These are phyloP conservation scores for Lepidostoma basale DNA, from an alignment of 1,140 invertebrate species.

Conservation along the genomic window DNA sequence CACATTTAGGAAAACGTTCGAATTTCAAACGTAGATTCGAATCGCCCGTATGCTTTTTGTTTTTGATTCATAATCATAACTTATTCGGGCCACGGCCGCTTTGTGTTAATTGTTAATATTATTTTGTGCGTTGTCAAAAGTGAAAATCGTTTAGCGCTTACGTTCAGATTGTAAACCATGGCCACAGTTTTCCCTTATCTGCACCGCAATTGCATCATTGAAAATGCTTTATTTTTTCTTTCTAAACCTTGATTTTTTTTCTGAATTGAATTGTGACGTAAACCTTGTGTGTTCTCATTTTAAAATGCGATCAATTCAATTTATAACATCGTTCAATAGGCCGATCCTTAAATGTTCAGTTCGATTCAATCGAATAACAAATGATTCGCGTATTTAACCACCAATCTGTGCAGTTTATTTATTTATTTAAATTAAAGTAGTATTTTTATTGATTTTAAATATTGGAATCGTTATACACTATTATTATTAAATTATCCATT, in stretches of 20 bases:
- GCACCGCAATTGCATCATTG: neutral
- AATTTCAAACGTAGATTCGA: neutral
- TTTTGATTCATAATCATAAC: neutral
- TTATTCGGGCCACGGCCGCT: neutral
- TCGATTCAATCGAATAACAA: too few species aligned
- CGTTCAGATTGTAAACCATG: neutral
- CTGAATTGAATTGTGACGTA: neutral
- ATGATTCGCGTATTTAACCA: too few species aligned
- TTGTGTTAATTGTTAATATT: neutral
- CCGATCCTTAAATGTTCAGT: neutral
- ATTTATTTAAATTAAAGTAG: too few species aligned
- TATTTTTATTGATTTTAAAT: too few species aligned
- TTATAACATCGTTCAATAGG: neutral
- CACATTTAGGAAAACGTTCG: slow-evolving; percentile 19
- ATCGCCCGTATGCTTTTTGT: neutral
- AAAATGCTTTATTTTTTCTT: neutral
- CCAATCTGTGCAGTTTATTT: too few species aligned
- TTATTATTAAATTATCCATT: too few species aligned
- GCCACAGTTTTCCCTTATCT: neutral
- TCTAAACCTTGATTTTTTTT: neutral
- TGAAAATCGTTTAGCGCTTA: neutral
- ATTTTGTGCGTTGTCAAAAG: slow-evolving; percentile 6
- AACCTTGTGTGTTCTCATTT: neutral
- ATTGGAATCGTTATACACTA: too few species aligned
- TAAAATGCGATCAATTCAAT: neutral